A percentile compares a stretch with the other conserved stretches of the same genome.
Conservation (phyloP, 2,888 invertebrate genomes). For the Orthosia gothica region DNA sequence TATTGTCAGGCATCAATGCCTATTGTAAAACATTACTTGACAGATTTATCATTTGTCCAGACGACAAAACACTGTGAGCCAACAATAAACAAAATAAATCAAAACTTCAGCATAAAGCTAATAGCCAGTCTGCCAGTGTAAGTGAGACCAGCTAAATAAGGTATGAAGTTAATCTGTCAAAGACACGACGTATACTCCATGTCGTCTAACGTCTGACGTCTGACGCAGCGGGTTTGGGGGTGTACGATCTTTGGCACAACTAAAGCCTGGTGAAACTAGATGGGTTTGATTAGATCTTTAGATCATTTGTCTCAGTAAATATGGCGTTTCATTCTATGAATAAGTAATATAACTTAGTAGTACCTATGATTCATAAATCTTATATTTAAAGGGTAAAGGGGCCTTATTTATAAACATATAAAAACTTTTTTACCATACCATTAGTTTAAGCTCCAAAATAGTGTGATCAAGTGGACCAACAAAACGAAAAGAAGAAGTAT, state of each 20-base stretch:
- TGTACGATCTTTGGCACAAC: conserved; percentile 11
- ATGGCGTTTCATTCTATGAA: not conserved
- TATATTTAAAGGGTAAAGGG: too few species aligned
- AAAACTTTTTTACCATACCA: too few species aligned
- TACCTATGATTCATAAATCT: too few species aligned
- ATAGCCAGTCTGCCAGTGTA: not conserved
- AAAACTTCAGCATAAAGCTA: not conserved
- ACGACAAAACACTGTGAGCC: not conserved
- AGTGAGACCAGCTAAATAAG: conserved; percentile 13
- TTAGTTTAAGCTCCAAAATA: too few species aligned
- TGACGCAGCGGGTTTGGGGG: not conserved
- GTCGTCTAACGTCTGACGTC: conserved; percentile 8
- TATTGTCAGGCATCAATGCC: too few species aligned
- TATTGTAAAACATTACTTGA: too few species aligned
- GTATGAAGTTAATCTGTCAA: conserved; percentile 30
- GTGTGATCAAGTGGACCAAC: too few species aligned
- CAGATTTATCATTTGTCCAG: not conserved
- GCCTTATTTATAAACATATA: too few species aligned
- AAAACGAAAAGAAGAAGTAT: too few species aligned
- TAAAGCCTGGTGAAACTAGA: conserved; percentile 6
- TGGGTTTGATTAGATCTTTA: conserved; percentile 7
- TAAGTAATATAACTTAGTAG: not conserved
- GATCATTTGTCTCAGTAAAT: conserved; percentile 27
- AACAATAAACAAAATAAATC: conserved; percentile 14
- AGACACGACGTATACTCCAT: not conserved